Conservation (phyloP, 2,888 invertebrate genomes). For the Microplitis manilae region DNA sequence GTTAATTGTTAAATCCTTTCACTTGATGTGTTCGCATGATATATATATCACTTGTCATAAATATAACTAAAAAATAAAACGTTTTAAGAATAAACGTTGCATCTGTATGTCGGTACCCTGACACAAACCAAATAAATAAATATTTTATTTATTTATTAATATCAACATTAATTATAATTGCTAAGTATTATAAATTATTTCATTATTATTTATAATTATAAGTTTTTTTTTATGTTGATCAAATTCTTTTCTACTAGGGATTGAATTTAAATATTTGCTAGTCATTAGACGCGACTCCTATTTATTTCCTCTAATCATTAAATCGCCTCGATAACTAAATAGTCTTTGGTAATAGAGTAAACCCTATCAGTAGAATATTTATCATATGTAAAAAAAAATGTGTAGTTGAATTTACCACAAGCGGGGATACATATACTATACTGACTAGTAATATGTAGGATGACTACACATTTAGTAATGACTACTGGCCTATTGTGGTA, state of each 20-base stretch:
- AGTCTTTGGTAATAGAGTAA: slow-evolving; percentile 9
- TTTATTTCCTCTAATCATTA: neutral
- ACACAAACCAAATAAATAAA: too few species aligned
- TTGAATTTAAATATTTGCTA: slow-evolving; percentile 59
- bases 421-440: too few species aligned
- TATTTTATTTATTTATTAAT: too few species aligned
- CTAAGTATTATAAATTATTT: neutral
- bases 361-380: neutral
- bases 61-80: too few species aligned
- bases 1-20: neutral
- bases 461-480: too few species aligned
- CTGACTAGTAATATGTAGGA: too few species aligned
- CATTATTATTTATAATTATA: neutral
- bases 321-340: neutral
- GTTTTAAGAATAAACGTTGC: neutral
- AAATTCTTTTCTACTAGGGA: slow-evolving; percentile 50
- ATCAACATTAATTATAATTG: too few species aligned
- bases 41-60: neutral
- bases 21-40: neutral
- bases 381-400: neutral
- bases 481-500: too few species aligned
- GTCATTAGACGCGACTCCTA: slow-evolving; percentile 30
- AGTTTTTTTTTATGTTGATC: slow-evolving; percentile 17
- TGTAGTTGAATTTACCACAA: neutral
- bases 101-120: slow-evolving; percentile 21